Base-by-base conservation (phyloP, 2,797 vertebrate species). In the Spondyliosoma cantharus region DNA sequence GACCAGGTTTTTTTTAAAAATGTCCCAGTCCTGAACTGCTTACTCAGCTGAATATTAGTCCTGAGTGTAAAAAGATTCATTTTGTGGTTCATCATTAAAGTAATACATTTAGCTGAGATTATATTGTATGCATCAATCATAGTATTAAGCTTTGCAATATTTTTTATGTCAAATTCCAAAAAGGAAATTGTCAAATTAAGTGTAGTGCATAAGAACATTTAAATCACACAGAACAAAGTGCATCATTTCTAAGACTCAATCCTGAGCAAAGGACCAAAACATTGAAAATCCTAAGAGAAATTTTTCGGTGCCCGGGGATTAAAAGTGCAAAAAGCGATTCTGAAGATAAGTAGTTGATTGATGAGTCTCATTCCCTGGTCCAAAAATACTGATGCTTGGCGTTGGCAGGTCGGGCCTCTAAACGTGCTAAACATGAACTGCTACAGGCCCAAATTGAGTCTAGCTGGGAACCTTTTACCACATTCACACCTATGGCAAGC, bases 1-100 rank as follows among this genome's bases (percentile, higher is more conserved):
- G 80, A 83, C 71, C 78, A 63, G 71, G 45, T 59, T 17, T n/a
- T n/a, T 52, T 78, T 78, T 78, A 25, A 75, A 79, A 82, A 66
- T 42, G 53, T 76, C 80, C 72, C 46, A 68, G 29, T 83, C 66
- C 43, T 22, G 27, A 60, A 20, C 59, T 17, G 32, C 56, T 45
- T 59, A 58, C 50, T 82, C 77, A 29, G 65, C 53, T 72, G 25
- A 76, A 70, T 76, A 60, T 49, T 2, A 74, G 58, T 57, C 37
- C 50, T 58, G 8, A 32, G 45, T 22, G 42, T 43, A 3, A 24
- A 63, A 74, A 76, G 61, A 70, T 43, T 59, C 42, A 72, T 60
- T 45, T 37, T 49, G 11, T 17, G 54, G 42, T 52, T 56, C 7
- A 46, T 64, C 45, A 60, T 42, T 19, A 70, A 79, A 72, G 50